A percentile compares a stretch with the other conserved stretches of the same genome.
Conservation (phyloP, 2,888 invertebrate genomes). For the Conus canariensis region DNA sequence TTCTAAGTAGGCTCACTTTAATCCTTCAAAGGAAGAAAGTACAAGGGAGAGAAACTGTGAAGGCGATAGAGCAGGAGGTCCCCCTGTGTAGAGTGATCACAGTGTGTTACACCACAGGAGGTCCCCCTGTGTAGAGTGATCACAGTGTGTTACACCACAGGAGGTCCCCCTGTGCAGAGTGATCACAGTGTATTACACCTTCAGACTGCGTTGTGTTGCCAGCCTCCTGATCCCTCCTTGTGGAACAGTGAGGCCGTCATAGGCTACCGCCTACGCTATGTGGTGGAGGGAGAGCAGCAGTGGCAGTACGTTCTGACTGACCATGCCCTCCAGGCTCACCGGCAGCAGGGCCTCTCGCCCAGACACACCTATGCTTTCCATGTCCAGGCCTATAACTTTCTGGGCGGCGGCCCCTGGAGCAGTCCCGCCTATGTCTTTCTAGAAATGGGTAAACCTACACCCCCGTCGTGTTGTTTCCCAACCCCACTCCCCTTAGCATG, state of each 20-base stretch:
- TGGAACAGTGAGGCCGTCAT: slow-evolving; percentile 60
- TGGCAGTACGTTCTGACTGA: slow-evolving; percentile 50
- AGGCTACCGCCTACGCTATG: slow-evolving; percentile 55
- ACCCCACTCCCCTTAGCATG: not conserved
- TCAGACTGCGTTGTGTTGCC: not conserved
- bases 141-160: too few species aligned
- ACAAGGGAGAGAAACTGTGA: too few species aligned
- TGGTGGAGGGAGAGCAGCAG: slow-evolving; percentile 40
- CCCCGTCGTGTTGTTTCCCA: not conserved
- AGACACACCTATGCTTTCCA: slow-evolving; percentile 86
- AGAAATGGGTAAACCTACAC: slow-evolving; percentile 61
- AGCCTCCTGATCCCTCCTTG: slow-evolving; percentile 52
- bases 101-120: too few species aligned
- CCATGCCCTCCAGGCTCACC: slow-evolving; percentile 26
- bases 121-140: too few species aligned
- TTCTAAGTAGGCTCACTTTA: too few species aligned
- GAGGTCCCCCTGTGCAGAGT: too few species aligned
- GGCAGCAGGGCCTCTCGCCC: slow-evolving; percentile 48
- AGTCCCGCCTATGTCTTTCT: slow-evolving; percentile 56
- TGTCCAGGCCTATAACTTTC: slow-evolving; percentile 96
- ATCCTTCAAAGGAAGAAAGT: too few species aligned
- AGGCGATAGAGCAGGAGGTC: too few species aligned
- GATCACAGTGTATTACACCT: too few species aligned
- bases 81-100: too few species aligned
- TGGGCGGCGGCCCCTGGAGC: slow-evolving; percentile 87